Percentiles rank a stretch among this genome's conserved stretches.
phyloP scores from a whole-genome alignment of 2,888 invertebrate species.

The Rosalia funebris region DNA sequence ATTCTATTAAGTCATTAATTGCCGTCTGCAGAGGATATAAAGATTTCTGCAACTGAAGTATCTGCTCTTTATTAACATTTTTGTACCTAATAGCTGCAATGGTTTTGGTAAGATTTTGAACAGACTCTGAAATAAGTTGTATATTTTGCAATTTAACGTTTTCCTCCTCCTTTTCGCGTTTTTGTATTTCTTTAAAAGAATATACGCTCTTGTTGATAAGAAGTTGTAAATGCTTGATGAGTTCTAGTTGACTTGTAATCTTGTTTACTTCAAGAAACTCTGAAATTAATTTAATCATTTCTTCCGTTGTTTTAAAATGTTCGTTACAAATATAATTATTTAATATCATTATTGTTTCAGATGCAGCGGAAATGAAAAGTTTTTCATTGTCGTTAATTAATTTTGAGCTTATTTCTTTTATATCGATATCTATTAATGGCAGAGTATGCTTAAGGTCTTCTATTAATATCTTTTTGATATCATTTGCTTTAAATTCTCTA shows the following conservation, averaged over 20 bases:
- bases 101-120: slow-evolving; percentile 54
- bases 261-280: slow-evolving; percentile 39
- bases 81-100: slow-evolving; percentile 56
- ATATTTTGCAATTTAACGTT: slow-evolving; percentile 49
- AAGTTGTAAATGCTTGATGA: slow-evolving; percentile 43
- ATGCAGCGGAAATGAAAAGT: slow-evolving; percentile 32
- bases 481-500: slow-evolving; percentile 23
- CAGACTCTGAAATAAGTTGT: slow-evolving; percentile 50
- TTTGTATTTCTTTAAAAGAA: slow-evolving; percentile 45
- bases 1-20: slow-evolving; percentile 57
- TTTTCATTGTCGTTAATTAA: slow-evolving; percentile 35
- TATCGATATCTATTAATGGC: slow-evolving; percentile 37
- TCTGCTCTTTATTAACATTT: slow-evolving; percentile 48
- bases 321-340: slow-evolving; percentile 35
- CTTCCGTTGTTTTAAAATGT: slow-evolving; percentile 27
- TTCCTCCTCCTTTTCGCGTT: slow-evolving; percentile 41
- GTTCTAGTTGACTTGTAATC: slow-evolving; percentile 31
- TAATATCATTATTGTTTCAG: slow-evolving; percentile 28
- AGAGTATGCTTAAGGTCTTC: slow-evolving; percentile 28
- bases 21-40: slow-evolving; percentile 57
- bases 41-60: slow-evolving; percentile 55
- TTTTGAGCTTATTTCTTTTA: slow-evolving; percentile 23
- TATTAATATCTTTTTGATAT: slow-evolving; percentile 34
- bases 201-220: slow-evolving; percentile 44
- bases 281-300: slow-evolving; percentile 33